Evolutionary conservation across 2,113 vertebrate species (phyloP).

Genomic region (Arothron firmamentum): DNA sequence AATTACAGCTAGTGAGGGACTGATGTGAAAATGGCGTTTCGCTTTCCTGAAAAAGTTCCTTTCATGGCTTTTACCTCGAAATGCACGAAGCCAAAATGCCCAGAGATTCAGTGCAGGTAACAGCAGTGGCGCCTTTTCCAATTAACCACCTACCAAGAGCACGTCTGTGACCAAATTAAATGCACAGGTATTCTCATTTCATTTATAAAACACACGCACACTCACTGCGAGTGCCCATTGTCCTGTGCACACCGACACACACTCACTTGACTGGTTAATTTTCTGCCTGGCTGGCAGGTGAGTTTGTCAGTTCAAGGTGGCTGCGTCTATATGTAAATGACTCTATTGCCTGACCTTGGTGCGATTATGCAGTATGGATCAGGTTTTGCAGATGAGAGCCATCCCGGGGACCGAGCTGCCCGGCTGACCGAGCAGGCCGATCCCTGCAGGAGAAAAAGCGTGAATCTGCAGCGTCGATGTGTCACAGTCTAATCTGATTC

Average conservation of each 20-base stretch:
- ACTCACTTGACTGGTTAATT: conserved; percentile 51
- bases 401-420: conserved; percentile 32
- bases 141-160: conserved; percentile 66
- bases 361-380: conserved; percentile 61
- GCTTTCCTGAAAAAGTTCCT: neutral
- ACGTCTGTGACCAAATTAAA: conserved; percentile 60
- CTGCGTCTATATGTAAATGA: conserved; percentile 53
- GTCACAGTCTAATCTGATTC: conserved; percentile 28
- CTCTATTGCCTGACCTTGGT: conserved; percentile 58
- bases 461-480: conserved; percentile 45
- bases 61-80: neutral
- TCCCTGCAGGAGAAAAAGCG: conserved; percentile 47
- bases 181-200: conserved; percentile 33
- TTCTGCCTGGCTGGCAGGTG: conserved; percentile 48
- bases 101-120: conserved; percentile 18
- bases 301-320: conserved; percentile 55
- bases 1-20: neutral
- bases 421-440: conserved; percentile 60
- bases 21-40: neutral
- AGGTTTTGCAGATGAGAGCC: conserved; percentile 42
- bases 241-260: conserved; percentile 1
- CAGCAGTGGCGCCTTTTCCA: conserved; percentile 62
- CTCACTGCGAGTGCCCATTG: neutral
- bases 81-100: conserved; percentile 25
- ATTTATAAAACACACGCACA: conserved; percentile 10